phyloP scores from a whole-genome alignment of 1,140 invertebrate species.

The Ceratosolen solmsi region DNA sequence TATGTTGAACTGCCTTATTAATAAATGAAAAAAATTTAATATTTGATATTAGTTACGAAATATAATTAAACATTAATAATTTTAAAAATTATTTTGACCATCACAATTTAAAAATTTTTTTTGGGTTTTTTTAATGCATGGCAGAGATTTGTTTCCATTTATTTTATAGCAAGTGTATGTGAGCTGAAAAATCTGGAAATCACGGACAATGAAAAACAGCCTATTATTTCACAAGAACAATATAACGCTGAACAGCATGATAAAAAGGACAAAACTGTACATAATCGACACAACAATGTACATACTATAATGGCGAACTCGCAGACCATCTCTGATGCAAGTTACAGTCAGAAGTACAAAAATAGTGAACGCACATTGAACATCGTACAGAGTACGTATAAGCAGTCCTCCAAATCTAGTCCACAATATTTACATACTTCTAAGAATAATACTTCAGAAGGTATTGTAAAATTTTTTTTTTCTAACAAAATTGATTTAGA shows the following conservation, averaged over 20 bases:
- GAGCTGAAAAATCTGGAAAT: constrained; percentile 73
- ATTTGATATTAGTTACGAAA: too few species aligned
- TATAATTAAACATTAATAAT: too few species aligned
- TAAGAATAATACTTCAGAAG: constrained; percentile 68
- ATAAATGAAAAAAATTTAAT: too few species aligned
- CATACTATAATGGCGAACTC: constrained; percentile 59
- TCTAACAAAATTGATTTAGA: constrained; percentile 9
- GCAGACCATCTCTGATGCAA: constrained; percentile 59
- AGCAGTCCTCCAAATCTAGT: constrained; percentile 66
- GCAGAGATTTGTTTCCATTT: constrained; percentile 70
- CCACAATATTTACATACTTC: constrained; percentile 65
- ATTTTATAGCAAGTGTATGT: constrained; percentile 72
- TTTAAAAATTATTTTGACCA: too few species aligned
- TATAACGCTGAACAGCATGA: constrained; percentile 38
- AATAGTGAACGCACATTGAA: constrained; percentile 67
- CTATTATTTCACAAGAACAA: constrained; percentile 47
- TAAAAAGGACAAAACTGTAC: constrained; percentile 25
- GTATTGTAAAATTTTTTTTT: constrained; percentile 63
- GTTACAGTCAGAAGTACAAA: constrained; percentile 62
- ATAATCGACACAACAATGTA: constrained; percentile 48
- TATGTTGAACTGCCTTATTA: too few species aligned
- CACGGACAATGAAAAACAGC: constrained; percentile 57
- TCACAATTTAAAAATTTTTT: constrained; percentile 26
- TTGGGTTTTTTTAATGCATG: constrained; percentile 64
- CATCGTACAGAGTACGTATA: constrained; percentile 63